phyloP scores from a whole-genome alignment of 2,888 invertebrate genomes.

The Mesorhabditis spiculigera region DNA sequence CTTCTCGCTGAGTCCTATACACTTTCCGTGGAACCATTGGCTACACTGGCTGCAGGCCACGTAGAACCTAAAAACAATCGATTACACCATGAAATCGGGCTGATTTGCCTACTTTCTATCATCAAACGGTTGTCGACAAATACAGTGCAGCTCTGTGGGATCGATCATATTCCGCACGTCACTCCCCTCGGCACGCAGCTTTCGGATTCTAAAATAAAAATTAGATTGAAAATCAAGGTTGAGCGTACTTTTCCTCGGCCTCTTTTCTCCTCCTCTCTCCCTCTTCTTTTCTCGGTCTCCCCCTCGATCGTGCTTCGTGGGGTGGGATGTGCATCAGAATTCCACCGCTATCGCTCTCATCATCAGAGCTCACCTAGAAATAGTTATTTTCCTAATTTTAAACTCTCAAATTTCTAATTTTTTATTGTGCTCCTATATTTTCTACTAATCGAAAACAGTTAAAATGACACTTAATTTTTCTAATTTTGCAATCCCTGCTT shows the following conservation, averaged over 20 bases:
- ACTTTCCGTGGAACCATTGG: constrained; percentile 97
- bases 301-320: neutral
- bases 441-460: no score
- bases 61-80: constrained; percentile 70
- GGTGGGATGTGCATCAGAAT: constrained; percentile 2
- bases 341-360: neutral
- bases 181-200: neutral
- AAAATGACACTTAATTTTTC: no score
- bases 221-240: no score
- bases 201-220: neutral
- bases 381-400: no score
- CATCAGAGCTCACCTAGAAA: no score
- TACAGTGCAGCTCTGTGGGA: constrained; percentile 23
- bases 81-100: neutral
- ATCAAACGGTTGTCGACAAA: constrained; percentile 33
- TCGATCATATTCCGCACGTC: constrained; percentile 14
- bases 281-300: neutral
- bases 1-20: constrained; percentile 87
- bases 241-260: neutral
- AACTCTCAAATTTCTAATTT: no score
- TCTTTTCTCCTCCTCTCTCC: neutral
- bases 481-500: no score
- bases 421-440: no score
- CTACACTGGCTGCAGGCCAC: constrained; percentile 95
- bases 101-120: constrained; percentile 14